Evolutionary conservation across 2,888 invertebrate species (phyloP), one percentile per base, ranked within the genome.

Genomic region (Stenodema calcarata): DNA sequence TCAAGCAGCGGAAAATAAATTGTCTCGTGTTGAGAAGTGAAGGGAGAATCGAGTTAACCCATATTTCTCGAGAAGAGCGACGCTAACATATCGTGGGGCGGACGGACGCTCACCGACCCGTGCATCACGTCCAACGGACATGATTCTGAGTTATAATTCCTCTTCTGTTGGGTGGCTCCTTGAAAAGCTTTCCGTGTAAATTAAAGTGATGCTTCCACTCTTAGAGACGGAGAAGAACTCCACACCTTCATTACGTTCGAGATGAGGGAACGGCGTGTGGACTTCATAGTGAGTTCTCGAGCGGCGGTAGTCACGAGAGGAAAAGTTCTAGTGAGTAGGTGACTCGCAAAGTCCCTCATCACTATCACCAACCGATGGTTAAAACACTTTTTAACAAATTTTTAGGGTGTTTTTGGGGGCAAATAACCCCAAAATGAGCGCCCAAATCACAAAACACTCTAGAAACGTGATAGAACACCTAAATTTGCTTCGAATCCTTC

Each of bases 121-220:
- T 73, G 41, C 73, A 73, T 73, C 73, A 73, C 73, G 73, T 41
- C 18, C 73, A 9, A 4, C 35, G 30, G 73, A 73, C 73, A 73
- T 14, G 73, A 73, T 73, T 73, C 73, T 35, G 35, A 73, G 73
- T 35, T 7, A 73, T 73, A 73, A 35, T 16, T 73, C 73, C 35
- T n/a, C n/a, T n/a, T n/a, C n/a, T 73, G 7, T 11, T 16, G 9
- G 35, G 78, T 27, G 78, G 50, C 50, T 28, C 80, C 28, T 50
- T 80, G 80, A 54, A 80, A 80, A 80, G 80, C 80, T 80, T 50
- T 80, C 28, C 80, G 27, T 80, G n/a, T 80, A 50, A 80, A 80
- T 80, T 80, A 80, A 80, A 80, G 80, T 50, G 80, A 80, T 6
- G 80, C 80, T 80, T 78, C 23, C 23, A 27, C 62, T 35, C 35